Conservation (phyloP, 1,140 invertebrate genomes). For the Trichonephila inaurata region DNA sequence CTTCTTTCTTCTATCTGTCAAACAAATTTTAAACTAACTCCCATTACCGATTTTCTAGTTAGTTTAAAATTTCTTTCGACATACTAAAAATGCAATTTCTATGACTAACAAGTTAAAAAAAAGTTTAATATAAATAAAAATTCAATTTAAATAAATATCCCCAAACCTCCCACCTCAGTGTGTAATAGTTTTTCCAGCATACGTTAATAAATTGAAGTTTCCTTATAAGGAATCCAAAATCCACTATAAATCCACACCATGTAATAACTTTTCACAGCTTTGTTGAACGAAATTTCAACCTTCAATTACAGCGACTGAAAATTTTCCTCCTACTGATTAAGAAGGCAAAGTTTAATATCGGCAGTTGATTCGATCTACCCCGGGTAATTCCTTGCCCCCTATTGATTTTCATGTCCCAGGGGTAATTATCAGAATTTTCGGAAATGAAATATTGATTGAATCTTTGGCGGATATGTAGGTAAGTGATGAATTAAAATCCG, state of each 20-base stretch:
- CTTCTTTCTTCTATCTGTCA: no score
- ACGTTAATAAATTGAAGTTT: background rate
- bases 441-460: constrained; percentile 42
- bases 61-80: no score
- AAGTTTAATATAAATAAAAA: no score
- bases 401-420: constrained; percentile 23
- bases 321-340: constrained; percentile 19
- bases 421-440: constrained; percentile 33
- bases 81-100: no score
- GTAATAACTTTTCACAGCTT: background rate
- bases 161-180: background rate
- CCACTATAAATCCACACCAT: background rate
- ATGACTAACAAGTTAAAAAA: no score
- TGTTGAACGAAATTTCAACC: background rate
- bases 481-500: constrained; percentile 21
- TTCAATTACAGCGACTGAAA: constrained; percentile 16
- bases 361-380: background rate
- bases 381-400: background rate
- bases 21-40: no score
- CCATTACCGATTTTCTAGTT: no score
- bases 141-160: no score
- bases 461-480: background rate
- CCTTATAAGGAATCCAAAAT: background rate
- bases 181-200: background rate
- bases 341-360: constrained; percentile 38